Conservation (phyloP, 2,888 invertebrate species). For the Pemphredon lugubris region DNA sequence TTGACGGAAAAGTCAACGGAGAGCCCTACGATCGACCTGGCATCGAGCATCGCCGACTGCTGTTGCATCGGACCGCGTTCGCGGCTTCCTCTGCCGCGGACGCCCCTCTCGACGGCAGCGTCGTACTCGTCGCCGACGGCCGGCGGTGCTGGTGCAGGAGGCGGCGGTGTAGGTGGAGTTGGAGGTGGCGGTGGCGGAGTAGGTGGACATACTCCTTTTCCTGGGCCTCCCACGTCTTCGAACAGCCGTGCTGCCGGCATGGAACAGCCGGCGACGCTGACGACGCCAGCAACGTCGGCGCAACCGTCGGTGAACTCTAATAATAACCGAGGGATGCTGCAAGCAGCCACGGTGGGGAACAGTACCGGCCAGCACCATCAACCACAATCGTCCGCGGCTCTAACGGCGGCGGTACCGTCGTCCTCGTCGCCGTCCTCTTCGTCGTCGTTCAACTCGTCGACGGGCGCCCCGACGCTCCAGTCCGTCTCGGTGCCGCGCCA, state of each 20-base stretch:
- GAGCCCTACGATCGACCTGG: slow-evolving; percentile 55
- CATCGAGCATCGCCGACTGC: slow-evolving; percentile 72
- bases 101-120: slow-evolving; percentile 49
- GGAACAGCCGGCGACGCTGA: slow-evolving; percentile 58
- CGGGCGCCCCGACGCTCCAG: slow-evolving; percentile 62
- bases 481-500: slow-evolving; percentile 74
- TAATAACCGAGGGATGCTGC: slow-evolving; percentile 77
- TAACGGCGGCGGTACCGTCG: slow-evolving; percentile 61
- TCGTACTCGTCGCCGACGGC: slow-evolving; percentile 42
- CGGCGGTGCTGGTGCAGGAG: slow-evolving; percentile 47
- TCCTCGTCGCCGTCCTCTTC: slow-evolving; percentile 55
- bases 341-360: slow-evolving; percentile 66
- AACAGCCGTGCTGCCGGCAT: slow-evolving; percentile 51
- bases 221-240: slow-evolving; percentile 53
- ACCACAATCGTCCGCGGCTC: slow-evolving; percentile 57
- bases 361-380: slow-evolving; percentile 57
- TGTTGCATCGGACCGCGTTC: slow-evolving; percentile 78
- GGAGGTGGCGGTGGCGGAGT: slow-evolving; percentile 47
- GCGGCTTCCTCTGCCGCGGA: slow-evolving; percentile 71
- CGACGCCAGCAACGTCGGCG: slow-evolving; percentile 61
- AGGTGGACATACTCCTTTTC: slow-evolving; percentile 46
- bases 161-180: slow-evolving; percentile 47
- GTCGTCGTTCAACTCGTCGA: slow-evolving; percentile 58
- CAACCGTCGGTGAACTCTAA: slow-evolving; percentile 73
- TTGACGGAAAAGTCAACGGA: slow-evolving; percentile 66